Percentiles rank a stretch among this genome's conserved stretches.
Evolutionary conservation across 2,888 invertebrate species (phyloP).

Genomic region (Hirtodrosophila cameraria): DNA sequence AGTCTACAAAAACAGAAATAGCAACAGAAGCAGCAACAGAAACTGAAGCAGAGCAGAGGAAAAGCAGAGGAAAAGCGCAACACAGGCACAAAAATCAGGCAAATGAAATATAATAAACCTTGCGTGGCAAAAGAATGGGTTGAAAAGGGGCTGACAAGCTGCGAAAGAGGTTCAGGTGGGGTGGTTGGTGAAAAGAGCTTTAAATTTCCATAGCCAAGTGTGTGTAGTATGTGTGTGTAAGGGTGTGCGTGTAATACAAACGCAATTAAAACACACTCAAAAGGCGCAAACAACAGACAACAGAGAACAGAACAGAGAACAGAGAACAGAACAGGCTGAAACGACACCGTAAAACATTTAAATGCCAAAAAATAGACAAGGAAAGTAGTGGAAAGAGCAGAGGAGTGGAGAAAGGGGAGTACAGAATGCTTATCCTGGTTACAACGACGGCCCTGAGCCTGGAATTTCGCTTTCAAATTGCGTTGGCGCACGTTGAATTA

Average conservation of each 20-base stretch:
- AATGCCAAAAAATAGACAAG: slow-evolving; percentile 76
- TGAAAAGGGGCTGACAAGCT: neutral
- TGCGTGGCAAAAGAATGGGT: slow-evolving; percentile 16
- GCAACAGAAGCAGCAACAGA: neutral
- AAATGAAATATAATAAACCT: slow-evolving; percentile 79
- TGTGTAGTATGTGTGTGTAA: slow-evolving; percentile 23
- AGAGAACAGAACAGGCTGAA: slow-evolving; percentile 59
- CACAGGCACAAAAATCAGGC: slow-evolving; percentile 70
- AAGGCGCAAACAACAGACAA: slow-evolving; percentile 75
- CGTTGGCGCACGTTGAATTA: slow-evolving; percentile 75
- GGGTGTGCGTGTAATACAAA: slow-evolving; percentile 75
- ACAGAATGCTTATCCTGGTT: neutral
- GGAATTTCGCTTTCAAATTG: slow-evolving; percentile 78
- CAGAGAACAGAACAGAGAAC: slow-evolving; percentile 59
- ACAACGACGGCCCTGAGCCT: slow-evolving; percentile 21
- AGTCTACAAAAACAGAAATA: slow-evolving; percentile 17
- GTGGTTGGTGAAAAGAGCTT: slow-evolving; percentile 44
- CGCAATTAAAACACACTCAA: slow-evolving; percentile 79
- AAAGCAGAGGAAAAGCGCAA: slow-evolving; percentile 63
- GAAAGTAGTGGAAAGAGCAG: slow-evolving; percentile 29
- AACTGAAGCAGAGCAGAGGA: slow-evolving; percentile 1
- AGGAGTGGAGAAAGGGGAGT: neutral
- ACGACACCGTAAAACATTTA: slow-evolving; percentile 78
- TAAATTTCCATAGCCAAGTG: slow-evolving; percentile 70
- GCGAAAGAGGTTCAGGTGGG: neutral